Evolutionary conservation across 2,113 vertebrate species (phyloP), one percentile per base, ranked within the genome.

Genomic region (Psilopsiagon aurifrons): DNA sequence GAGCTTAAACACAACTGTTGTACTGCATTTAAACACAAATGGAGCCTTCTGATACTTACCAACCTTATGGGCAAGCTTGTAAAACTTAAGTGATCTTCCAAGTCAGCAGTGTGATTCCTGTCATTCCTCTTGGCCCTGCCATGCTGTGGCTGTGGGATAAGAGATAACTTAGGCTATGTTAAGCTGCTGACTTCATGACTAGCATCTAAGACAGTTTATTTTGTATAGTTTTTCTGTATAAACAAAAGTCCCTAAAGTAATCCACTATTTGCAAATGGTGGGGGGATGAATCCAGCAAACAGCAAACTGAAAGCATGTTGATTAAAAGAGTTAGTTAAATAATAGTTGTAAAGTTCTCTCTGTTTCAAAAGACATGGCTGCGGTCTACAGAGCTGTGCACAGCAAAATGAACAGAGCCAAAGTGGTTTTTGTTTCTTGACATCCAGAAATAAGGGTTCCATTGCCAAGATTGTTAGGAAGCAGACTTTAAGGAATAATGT

Each of bases 91-190:
- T 52, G 27, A 4, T 22, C 27, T 62, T 83, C 49, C 33, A 71
- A 73, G 70, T 17, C 2, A 27, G 2, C 2, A 2, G 0, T 3
- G 18, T 24, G 22, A 19, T 60, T 84, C 25, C 46, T 66, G 28
- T 46, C 18, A 13, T 18, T 96, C 23, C 35, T 86, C 37, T 83
- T 70, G 46, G 37, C 25, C n/a, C 23, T 60, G 43, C 35, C 2
- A 0, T 15, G 27, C 46, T 29, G 24, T 54, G 11, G 18, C 2
- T 81, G 55, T 75, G 54, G 33, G 8, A 51, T 39, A 25, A 88
- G 51, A 60, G 37, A 14, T 2, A 31, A 6, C 4, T 59, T 41
- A 11, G 3, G 19, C 23, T 57, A 6, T 12, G 7, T 49, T 63
- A 59, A 51, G 47, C 23, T 54, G 8, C 37, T 84, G 62, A 28